A percentile compares a stretch with the other conserved stretches of the same genome.
Evolutionary conservation across 1,140 invertebrate species (phyloP).

Genomic region (Plodia interpunctella): DNA sequence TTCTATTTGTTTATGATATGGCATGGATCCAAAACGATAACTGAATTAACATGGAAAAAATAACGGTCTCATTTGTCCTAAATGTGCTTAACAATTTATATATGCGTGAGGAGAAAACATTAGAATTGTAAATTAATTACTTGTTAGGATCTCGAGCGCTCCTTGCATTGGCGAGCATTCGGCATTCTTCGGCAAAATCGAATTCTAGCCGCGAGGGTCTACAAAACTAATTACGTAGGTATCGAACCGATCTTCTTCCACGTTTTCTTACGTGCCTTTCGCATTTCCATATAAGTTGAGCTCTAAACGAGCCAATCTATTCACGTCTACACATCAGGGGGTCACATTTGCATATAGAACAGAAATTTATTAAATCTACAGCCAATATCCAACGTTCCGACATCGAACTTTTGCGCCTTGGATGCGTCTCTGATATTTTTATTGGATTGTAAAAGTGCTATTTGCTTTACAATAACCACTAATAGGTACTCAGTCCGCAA

Average conservation of each 20-base stretch:
- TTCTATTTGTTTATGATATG: slow-evolving; percentile 14
- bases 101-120: slow-evolving; percentile 34
- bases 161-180: slow-evolving; percentile 33
- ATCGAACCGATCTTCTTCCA: slow-evolving; percentile 68
- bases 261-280: slow-evolving; percentile 75
- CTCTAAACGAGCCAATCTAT: slow-evolving; percentile 76
- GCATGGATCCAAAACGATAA: not conserved
- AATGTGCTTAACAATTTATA: slow-evolving; percentile 20
- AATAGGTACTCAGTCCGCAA: not conserved
- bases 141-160: slow-evolving; percentile 36
- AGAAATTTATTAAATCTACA: slow-evolving; percentile 77
- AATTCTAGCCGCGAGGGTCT: slow-evolving; percentile 52
- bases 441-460: slow-evolving; percentile 43
- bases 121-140: slow-evolving; percentile 60
- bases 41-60: not conserved
- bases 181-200: slow-evolving; percentile 43
- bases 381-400: slow-evolving; percentile 72
- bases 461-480: slow-evolving; percentile 18
- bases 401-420: slow-evolving; percentile 71
- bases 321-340: slow-evolving; percentile 76
- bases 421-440: slow-evolving; percentile 59
- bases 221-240: slow-evolving; percentile 70
- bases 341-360: slow-evolving; percentile 76
- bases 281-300: slow-evolving; percentile 76
- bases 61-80: not conserved